Base-by-base conservation (phyloP, 2,797 vertebrate genomes). In the Antrozous pallidus region DNA sequence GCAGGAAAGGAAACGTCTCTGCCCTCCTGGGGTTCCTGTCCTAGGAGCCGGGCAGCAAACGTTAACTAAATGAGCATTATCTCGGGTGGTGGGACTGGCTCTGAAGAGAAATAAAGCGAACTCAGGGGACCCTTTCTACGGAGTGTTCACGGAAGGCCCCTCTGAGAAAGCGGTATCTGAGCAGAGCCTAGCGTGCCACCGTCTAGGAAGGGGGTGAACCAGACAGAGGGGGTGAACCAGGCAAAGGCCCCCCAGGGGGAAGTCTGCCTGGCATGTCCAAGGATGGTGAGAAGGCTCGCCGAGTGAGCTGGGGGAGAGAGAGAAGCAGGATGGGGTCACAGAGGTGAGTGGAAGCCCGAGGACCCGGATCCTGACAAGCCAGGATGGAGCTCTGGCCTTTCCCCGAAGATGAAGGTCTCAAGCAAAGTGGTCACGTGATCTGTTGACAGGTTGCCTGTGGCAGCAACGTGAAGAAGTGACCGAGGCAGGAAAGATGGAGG, bases 91-190 rank as follows among this genome's bases (percentile, higher is more conserved):
- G n/a, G 78, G 80, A 92, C 71, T 73, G 58, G 92, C 51, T 42
- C 73, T 73, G 42, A 82, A 93, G 78, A 94, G 36, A 92, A 90
- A 90, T 47, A 54, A 79, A 95, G 45, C 28, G 93, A 83, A 91
- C 58, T 4, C 36, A 70, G 6, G 58, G 45, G 40, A 77, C 38
- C 61, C 17, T 90, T 45, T 67, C 45, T 12, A 38, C 4, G 83
- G 36, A 54, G 61, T 16, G 4, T 11, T 74, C 61, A 42, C 86
- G 45, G 61, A 91, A 93, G 77, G 33, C 74, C 45, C 77, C 49
- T 54, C 61, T 18, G 51, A 75, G 36, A 51, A 51, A 77, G 63
- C 40, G 45, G n/a, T n/a, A 65, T 69, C 8, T 47, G 63, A 87
- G 63, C 67, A 84, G 31, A 94, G 38, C 73, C 75, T 40, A 87